These are phyloP conservation scores for Bombus impatiens DNA, from an alignment of 1,140 invertebrate genomes.

Conservation along the genomic window DNA sequence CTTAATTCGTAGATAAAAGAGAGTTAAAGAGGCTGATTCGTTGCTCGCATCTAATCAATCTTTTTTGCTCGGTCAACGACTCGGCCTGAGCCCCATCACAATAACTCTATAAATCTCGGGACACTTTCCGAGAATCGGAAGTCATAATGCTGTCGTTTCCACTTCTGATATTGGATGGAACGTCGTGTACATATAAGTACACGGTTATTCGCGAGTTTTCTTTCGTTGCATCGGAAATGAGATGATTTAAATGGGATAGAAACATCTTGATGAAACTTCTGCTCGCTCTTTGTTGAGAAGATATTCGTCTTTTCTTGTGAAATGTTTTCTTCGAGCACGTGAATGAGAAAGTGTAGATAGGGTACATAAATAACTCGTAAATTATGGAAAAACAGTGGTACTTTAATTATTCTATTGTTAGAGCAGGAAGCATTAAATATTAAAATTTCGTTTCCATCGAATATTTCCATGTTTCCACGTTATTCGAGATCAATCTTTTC, in stretches of 20 bases:
- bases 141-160: slow-evolving; percentile 26
- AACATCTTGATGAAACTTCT: background rate
- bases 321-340: background rate
- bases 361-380: background rate
- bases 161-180: background rate
- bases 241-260: background rate
- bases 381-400: background rate
- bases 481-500: background rate
- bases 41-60: slow-evolving; percentile 22
- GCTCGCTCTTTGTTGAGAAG: background rate
- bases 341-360: background rate
- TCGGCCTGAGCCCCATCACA: background rate
- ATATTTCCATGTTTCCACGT: background rate
- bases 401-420: background rate
- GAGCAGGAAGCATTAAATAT: background rate
- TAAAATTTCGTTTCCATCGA: background rate
- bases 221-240: slow-evolving; percentile 9
- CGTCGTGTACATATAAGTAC: background rate
- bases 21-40: background rate
- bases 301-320: background rate
- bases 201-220: background rate
- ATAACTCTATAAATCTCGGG: slow-evolving; percentile 43
- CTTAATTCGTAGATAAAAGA: background rate
- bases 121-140: slow-evolving; percentile 42
- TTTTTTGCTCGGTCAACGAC: slow-evolving; percentile 40